Evolutionary conservation across 2,113 vertebrate species (phyloP).

Genomic region (Oncorhynchus nerka): DNA sequence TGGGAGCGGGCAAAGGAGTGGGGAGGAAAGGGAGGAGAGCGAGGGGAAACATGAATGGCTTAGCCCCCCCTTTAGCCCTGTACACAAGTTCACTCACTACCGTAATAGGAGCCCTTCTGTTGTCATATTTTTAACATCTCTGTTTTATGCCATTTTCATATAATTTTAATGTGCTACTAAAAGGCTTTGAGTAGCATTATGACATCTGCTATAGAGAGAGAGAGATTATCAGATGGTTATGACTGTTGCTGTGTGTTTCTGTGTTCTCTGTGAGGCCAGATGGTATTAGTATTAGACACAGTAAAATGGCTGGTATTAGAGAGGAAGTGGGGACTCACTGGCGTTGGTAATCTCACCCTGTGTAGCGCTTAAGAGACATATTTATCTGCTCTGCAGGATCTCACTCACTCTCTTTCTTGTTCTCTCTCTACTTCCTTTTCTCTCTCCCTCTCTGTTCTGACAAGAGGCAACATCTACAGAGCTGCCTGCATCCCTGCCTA

Average conservation of each 20-base stretch:
- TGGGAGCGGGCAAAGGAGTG: conserved; percentile 47
- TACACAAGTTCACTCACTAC: no score
- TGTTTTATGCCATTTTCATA: neutral
- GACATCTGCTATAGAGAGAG: neutral
- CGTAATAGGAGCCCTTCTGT: no score
- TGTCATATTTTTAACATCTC: no score
- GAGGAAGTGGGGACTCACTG: neutral
- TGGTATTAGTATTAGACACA: neutral
- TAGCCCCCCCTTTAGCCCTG: no score
- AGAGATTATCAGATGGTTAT: neutral
- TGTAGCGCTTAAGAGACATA: conserved; percentile 49
- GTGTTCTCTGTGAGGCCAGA: neutral
- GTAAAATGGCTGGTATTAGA: neutral
- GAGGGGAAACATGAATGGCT: conserved; percentile 35
- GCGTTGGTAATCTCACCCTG: conserved; percentile 17
- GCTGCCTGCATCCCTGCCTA: conserved; percentile 20
- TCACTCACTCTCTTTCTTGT: conserved; percentile 38
- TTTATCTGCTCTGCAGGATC: conserved; percentile 61
- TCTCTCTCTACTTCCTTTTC: conserved; percentile 41
- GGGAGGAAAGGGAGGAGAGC: conserved; percentile 33
- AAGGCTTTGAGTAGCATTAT: neutral
- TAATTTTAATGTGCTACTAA: neutral
- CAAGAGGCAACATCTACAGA: conserved; percentile 70
- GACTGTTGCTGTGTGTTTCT: neutral
- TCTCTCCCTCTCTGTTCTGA: conserved; percentile 30